Conservation (phyloP, 2,797 vertebrate species). For the Telmatherina bonti region DNA sequence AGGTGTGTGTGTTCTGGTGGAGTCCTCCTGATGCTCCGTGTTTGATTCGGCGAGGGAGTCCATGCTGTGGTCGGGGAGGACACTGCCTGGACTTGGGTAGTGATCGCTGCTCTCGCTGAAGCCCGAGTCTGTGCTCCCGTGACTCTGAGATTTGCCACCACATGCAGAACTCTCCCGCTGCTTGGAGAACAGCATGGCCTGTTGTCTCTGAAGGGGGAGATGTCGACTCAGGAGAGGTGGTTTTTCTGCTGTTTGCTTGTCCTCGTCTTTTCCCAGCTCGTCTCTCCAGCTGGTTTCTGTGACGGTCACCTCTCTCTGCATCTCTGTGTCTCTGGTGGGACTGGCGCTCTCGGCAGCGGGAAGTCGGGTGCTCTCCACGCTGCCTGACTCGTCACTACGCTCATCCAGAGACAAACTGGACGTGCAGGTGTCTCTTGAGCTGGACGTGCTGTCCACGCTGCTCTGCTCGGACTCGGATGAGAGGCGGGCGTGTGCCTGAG, state of each 20-base stretch:
- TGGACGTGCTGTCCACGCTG: constrained; percentile 77
- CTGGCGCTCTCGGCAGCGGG: constrained; percentile 25
- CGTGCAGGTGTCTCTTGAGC: constrained; percentile 68
- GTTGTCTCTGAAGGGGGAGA: constrained; percentile 86
- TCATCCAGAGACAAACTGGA: constrained; percentile 71
- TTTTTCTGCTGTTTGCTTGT: constrained; percentile 30
- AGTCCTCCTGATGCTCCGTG: constrained; percentile 63
- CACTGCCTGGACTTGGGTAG: constrained; percentile 82
- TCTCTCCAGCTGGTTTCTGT: constrained; percentile 40
- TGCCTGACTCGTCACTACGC: constrained; percentile 50
- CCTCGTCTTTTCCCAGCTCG: constrained; percentile 22
- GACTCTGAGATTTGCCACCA: constrained; percentile 79
- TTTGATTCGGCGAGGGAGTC: constrained; percentile 80
- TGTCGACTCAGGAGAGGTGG: constrained; percentile 68
- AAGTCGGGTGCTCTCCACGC: constrained; percentile 44
- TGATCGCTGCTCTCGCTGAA: constrained; percentile 93
- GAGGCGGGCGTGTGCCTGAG: constrained; percentile 91
- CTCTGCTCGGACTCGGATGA: constrained; percentile 85
- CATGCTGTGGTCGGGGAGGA: constrained; percentile 81
- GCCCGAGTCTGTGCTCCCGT: constrained; percentile 95
- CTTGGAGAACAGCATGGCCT: constrained; percentile 86
- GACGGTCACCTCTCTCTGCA: constrained; percentile 35
- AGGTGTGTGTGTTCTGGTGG: constrained; percentile 18
- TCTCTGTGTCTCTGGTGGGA: constrained; percentile 17
- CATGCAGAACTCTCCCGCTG: constrained; percentile 82